phyloP scores from a whole-genome alignment of 2,888 invertebrate genomes.

The Aelia acuminata region DNA sequence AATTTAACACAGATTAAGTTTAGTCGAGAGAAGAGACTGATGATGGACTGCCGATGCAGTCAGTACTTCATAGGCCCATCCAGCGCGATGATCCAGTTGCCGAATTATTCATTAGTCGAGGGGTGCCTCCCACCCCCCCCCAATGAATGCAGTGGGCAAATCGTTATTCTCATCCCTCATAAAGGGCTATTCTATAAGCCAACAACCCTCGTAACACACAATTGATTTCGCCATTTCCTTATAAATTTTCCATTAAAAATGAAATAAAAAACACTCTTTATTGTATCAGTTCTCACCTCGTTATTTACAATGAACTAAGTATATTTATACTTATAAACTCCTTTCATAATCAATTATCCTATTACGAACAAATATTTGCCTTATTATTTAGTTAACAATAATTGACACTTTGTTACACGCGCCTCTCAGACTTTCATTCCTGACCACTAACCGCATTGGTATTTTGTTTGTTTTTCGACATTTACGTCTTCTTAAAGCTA shows the following conservation, averaged over 20 bases:
- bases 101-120: not conserved
- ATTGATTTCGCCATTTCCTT: not conserved
- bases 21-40: not conserved
- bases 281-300: not conserved
- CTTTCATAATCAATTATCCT: no score
- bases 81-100: slow-evolving; percentile 4
- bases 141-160: slow-evolving; percentile 27
- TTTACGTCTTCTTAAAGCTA: no score
- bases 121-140: not conserved
- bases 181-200: not conserved
- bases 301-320: not conserved
- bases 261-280: not conserved
- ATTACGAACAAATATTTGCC: no score
- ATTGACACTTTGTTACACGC: no score
- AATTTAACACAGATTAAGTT: not conserved
- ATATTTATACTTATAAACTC: no score
- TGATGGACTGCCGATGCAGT: not conserved
- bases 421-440: no score
- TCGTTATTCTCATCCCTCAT: slow-evolving; percentile 18
- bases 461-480: no score
- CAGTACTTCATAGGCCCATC: not conserved
- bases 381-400: no score
- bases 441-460: no score
- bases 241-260: no score
- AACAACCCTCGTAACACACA: not conserved